Percentiles rank a stretch among this genome's conserved stretches.
Conservation (phyloP, 1,140 invertebrate genomes). For the Drosophila lacertosa region DNA sequence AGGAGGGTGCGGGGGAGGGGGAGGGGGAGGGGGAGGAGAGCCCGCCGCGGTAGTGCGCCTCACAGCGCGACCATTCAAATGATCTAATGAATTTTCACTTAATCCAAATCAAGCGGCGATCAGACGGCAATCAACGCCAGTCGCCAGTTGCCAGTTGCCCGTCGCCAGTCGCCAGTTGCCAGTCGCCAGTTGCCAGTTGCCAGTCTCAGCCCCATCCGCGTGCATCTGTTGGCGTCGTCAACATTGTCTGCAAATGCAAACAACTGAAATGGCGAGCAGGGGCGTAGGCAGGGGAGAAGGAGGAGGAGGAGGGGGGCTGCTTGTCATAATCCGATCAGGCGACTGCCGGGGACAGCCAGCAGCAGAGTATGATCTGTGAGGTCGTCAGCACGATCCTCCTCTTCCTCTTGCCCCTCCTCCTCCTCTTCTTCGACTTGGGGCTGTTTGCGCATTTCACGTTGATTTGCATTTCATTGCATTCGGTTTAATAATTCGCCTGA, state of each 20-base stretch:
- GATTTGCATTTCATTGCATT: slow-evolving; percentile 65
- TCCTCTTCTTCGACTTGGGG: too few relatives aligned
- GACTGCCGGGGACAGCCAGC: slow-evolving; percentile 5
- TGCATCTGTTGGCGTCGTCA: slow-evolving; percentile 77
- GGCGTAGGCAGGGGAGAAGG: background rate
- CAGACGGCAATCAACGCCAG: slow-evolving; percentile 50
- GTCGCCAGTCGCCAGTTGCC: slow-evolving; percentile 1
- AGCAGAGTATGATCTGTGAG: slow-evolving; percentile 56
- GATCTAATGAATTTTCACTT: slow-evolving; percentile 81
- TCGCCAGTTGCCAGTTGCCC: slow-evolving; percentile 2
- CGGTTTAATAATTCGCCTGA: slow-evolving; percentile 72
- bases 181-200: background rate
- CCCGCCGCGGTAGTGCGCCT: slow-evolving; percentile 64
- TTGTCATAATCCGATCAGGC: slow-evolving; percentile 77
- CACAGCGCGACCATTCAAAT: slow-evolving; percentile 55
- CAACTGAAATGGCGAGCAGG: slow-evolving; percentile 1
- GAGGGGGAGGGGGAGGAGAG: slow-evolving; percentile 1
- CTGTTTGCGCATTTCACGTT: slow-evolving; percentile 27
- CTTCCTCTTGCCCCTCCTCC: too few relatives aligned
- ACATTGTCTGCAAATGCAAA: slow-evolving; percentile 46
- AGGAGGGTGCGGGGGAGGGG: too few relatives aligned
- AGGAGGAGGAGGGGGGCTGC: slow-evolving; percentile 53
- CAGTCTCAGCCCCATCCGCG: slow-evolving; percentile 2
- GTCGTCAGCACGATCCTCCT: slow-evolving; percentile 58
- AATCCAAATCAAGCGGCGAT: slow-evolving; percentile 78